Base-by-base conservation (phyloP, 2,888 invertebrate genomes). In the Cephus runcator region DNA sequence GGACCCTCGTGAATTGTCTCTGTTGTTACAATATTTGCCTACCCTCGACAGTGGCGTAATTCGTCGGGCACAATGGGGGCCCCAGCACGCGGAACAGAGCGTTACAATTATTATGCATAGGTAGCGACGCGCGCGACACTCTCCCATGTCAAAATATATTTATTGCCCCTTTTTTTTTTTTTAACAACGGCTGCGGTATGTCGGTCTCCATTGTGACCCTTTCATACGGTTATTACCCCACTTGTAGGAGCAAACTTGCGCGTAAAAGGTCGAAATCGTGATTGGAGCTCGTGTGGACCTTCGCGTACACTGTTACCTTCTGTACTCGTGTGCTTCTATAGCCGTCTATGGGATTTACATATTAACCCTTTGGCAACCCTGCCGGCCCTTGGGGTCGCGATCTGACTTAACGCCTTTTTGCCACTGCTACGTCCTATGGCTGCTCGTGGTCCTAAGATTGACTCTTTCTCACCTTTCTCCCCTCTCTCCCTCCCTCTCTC, bases 141-240 rank as follows among this genome's bases (percentile, higher is more conserved):
- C 90, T 90, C 90, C 90, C 91, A 89, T 91, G 91, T 91, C 91
- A 91, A 91, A 91, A 91, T 91, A 91, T 91, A 91, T 91, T 91
- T 91, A 91, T 91, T 91, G 88, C 90, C 85, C 80, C 35, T 1
- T 35, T 11, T 84, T 85, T 85, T n/a, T 85, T 79, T 82, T 76
- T 77, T 75, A 75, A 78, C 74, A 75, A 77, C 81, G 85, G 83
- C 86, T 88, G 90, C 86, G 90, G 89, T 89, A 85, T 90, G 90
- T 90, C 87, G 81, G 83, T 82, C 83, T 82, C 86, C 82, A 88
- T 89, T 90, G 90, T 89, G 81, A 86, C 87, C 89, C 88, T 88
- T 90, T 90, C 89, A 86, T 90, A 88, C 88, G 90, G 87, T 89
- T 90, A 89, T 90, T 90, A 88, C 87, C 86, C 84, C 89, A 89